Conservation (phyloP, 1,140 invertebrate species). For the Drosophila nasuta region DNA sequence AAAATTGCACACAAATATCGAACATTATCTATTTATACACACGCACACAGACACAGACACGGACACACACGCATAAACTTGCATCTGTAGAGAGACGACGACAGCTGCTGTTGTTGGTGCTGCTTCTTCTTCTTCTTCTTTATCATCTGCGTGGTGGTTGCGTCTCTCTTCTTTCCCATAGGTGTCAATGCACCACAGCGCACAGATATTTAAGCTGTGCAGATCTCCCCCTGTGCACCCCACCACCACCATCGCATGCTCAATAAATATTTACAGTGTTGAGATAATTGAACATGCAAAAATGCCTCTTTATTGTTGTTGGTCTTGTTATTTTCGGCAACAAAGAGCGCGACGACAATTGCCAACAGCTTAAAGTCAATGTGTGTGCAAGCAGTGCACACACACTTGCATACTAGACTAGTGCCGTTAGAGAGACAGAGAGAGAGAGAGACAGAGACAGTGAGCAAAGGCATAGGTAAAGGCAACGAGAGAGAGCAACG, state of each 20-base stretch:
- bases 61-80: slow-evolving; percentile 1
- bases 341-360: slow-evolving; percentile 17
- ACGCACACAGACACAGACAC: background rate
- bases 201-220: slow-evolving; percentile 25
- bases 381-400: background rate
- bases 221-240: background rate
- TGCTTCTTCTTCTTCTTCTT: slow-evolving; percentile 30
- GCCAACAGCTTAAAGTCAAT: background rate
- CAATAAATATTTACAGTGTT: slow-evolving; percentile 37
- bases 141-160: slow-evolving; percentile 13
- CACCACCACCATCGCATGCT: background rate
- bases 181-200: slow-evolving; percentile 64
- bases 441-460: background rate
- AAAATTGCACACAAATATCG: slow-evolving; percentile 49
- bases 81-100: slow-evolving; percentile 27
- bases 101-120: background rate
- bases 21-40: slow-evolving; percentile 35
- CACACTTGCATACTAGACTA: background rate
- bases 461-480: too few species aligned
- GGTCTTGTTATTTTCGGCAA: slow-evolving; percentile 11
- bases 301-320: slow-evolving; percentile 13
- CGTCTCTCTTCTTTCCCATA: slow-evolving; percentile 5
- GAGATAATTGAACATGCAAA: slow-evolving; percentile 35
- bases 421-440: slow-evolving; percentile 1
- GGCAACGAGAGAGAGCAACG: too few species aligned